Conservation (phyloP, 2,113 vertebrate genomes). For the Chaetodon trifascialis region DNA sequence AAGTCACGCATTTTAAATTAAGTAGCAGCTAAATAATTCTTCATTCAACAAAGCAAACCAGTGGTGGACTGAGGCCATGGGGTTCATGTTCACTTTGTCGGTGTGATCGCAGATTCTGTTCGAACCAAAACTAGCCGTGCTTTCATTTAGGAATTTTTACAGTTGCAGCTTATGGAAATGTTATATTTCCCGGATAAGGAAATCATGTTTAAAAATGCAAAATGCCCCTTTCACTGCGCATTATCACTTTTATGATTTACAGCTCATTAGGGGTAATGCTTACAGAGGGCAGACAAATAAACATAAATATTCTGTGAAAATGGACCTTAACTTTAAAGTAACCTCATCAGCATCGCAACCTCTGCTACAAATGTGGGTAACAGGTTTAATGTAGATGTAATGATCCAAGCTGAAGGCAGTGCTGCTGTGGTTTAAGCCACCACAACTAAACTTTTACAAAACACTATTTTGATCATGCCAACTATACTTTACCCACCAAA, state of each 20-base stretch:
- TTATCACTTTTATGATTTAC: too few relatives aligned
- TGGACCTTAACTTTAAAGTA: background rate
- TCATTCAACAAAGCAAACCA: background rate
- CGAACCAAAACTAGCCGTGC: background rate
- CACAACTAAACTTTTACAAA: background rate
- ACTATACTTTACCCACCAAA: conserved; percentile 1
- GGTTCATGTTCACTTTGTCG: background rate
- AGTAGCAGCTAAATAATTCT: background rate
- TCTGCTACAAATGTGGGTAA: conserved; percentile 6
- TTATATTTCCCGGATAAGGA: background rate
- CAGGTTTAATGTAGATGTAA: conserved; percentile 19
- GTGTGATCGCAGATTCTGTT: background rate
- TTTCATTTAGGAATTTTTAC: background rate
- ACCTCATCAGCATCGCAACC: background rate
- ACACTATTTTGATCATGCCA: background rate
- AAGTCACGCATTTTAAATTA: conserved; percentile 2
- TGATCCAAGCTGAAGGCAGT: conserved; percentile 4
- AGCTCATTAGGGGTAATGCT: background rate
- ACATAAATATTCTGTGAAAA: background rate
- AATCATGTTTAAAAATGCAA: background rate
- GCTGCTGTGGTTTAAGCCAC: conserved; percentile 26
- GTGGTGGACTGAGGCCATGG: background rate
- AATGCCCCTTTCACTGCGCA: background rate
- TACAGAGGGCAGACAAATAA: background rate
- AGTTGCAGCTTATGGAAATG: background rate